Base-by-base conservation (phyloP, 2,797 vertebrate genomes). In the Amphiprion clarkii region DNA sequence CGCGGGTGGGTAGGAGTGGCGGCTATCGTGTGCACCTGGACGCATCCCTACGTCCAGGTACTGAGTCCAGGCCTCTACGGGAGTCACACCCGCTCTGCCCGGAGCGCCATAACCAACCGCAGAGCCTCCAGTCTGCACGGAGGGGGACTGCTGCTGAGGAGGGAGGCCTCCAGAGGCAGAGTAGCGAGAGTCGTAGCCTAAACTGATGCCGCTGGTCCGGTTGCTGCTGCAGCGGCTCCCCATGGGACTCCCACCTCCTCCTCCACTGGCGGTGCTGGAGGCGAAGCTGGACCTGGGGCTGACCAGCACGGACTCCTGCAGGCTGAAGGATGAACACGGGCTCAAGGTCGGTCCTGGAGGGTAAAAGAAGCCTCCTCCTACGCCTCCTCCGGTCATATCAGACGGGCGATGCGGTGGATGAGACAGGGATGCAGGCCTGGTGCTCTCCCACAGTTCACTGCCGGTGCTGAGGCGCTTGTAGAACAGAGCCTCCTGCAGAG, bases 181-280 rank as follows among this genome's bases (percentile, higher is more conserved):
- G 70, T 95, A 94, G 51, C 96, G 93, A 0, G 93, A 94, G 92
- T 97, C 96, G 2, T 96, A 97, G 73, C 96, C 96, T 81, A 97
- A 92, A 84, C 96, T 97, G 92, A 97, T 97, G 77, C 96, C 96
- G 6, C 96, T 97, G 85, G 96, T 97, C 2, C 96, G 93, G 84
- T 96, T 97, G 92, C 96, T 97, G 93, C 96, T 96, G 84, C 95
- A 95, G 62, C 95, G 94, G 85, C 95, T 96, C 7, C 93, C 94
- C 84, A 95, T 91, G 14, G 96, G 96, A 29, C 96, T 97, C 5
- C 93, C 94, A 0, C 95, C 94, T 0, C 94, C 94, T 0, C 94
- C 95, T 0, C 95, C 96, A 14, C 96, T 96, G 64, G 96, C 96
- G 0, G 96, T 96, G 84, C 96, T 97, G 87, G 96, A 96, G 64